Evolutionary conservation across 2,797 vertebrate species (phyloP), one percentile per base, ranked within the genome.

Genomic region (Xenops minutus): DNA sequence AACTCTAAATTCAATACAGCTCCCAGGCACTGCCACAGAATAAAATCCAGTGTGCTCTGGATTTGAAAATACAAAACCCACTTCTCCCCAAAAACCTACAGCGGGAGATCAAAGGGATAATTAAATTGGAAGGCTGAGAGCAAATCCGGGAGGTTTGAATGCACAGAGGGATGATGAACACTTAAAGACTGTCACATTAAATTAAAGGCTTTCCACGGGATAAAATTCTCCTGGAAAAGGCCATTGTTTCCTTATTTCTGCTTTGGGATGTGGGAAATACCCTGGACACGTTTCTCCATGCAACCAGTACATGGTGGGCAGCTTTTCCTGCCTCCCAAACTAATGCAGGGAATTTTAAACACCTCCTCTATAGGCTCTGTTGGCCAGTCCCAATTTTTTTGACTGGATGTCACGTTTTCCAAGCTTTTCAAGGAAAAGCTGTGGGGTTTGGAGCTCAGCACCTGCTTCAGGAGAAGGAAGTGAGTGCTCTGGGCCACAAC

Each of bases 41-140:
- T 11, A 37, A 87, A 93, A 43, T 3, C 54, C 41, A 27, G 32
- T 3, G 39, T 17, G 58, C 77, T 56, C 73, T 76, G 29, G 20
- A 39, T 72, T 72, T 58, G 32, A 39, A 67, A 63, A 55, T 6
- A 51, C 7, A 58, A 86, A 86, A 72, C 36, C 85, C 63, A 24
- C 89, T 72, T 44, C 73, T 67, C 59, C 58, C 36, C 16, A 32
- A 69, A 77, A 67, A 23, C 23, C 48, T 29, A 4, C 7, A 20
- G 34, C 2, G 13, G 34, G 12, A 63, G 92, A 92, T 80, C 85
- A 92, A 93, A 93, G 73, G 81, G 73, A 52, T 92, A 81, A 92
- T 88, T 73, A 73, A 34, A n/a, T 51, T 34, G 85, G 36, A 68
- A 61, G n/a, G 56, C 74, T 76, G 74, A 3, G 51, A 51, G 74